Percentiles rank a stretch among this genome's conserved stretches.
phyloP scores from a whole-genome alignment of 30 jellyfish, hydroid and myxozoan genomes.

The Rhopilema esculentum region DNA sequence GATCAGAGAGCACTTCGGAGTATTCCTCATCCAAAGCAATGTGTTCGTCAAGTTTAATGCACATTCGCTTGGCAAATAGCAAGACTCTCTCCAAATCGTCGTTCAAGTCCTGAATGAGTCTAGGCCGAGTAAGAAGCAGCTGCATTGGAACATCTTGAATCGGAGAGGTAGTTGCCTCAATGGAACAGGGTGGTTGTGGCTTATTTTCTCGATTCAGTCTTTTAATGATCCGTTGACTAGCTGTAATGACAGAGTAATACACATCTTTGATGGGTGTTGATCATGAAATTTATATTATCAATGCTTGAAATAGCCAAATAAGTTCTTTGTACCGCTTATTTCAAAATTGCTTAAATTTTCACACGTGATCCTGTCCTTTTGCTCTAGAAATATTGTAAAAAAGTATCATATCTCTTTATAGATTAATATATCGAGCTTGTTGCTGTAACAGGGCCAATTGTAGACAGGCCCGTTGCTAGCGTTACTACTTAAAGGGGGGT shows the following conservation, averaged over 20 bases:
- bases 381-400: too few species aligned
- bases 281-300: too few species aligned
- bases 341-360: too few species aligned
- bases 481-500: too few species aligned
- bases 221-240: slow-evolving; percentile 65
- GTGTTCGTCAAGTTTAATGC: slow-evolving; percentile 65
- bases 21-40: slow-evolving; percentile 81
- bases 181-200: slow-evolving; percentile 62
- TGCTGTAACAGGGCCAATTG: too few species aligned
- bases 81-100: slow-evolving; percentile 73
- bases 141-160: slow-evolving; percentile 73
- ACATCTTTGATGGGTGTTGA: neutral
- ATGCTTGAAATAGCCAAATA: too few species aligned
- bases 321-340: too few species aligned
- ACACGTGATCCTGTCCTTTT: too few species aligned
- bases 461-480: too few species aligned
- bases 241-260: slow-evolving; percentile 38
- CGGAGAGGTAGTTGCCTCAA: slow-evolving; percentile 58
- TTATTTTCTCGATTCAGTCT: slow-evolving; percentile 58
- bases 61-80: slow-evolving; percentile 65
- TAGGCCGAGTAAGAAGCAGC: slow-evolving; percentile 77
- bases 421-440: too few species aligned
- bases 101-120: slow-evolving; percentile 73
- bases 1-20: slow-evolving; percentile 66
- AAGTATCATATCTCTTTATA: too few species aligned